Conservation (phyloP, 2,888 invertebrate species). For the Germaria angustata region DNA sequence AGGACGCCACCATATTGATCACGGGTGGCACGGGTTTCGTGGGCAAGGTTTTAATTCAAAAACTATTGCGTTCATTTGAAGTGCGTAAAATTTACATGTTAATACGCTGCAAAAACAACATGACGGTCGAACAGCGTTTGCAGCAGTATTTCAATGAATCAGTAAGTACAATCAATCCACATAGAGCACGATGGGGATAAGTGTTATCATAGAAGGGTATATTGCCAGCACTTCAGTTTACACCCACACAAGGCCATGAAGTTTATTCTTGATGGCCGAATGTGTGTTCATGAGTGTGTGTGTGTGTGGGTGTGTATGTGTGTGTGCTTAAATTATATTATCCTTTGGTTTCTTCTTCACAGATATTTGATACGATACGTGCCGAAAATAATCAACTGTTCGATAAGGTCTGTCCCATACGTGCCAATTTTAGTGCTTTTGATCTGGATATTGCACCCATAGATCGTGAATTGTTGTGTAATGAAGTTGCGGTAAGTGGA, state of each 20-base stretch:
- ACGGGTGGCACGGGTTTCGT: slow-evolving; percentile 80
- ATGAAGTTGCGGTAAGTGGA: slow-evolving; percentile 81
- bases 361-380: slow-evolving; percentile 83
- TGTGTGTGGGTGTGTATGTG: neutral
- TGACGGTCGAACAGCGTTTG: slow-evolving; percentile 77
- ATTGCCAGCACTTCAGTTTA: neutral
- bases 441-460: slow-evolving; percentile 80
- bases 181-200: neutral
- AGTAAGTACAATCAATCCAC: slow-evolving; percentile 70
- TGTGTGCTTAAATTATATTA: neutral
- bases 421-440: slow-evolving; percentile 81
- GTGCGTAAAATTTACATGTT: slow-evolving; percentile 79
- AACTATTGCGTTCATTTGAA: slow-evolving; percentile 77
- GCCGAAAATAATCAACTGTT: slow-evolving; percentile 80
- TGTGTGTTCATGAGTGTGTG: neutral
- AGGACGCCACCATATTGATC: slow-evolving; percentile 78
- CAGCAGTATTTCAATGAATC: slow-evolving; percentile 78
- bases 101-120: slow-evolving; percentile 79
- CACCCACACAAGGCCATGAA: neutral
- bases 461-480: slow-evolving; percentile 79
- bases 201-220: neutral
- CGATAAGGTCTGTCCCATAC: slow-evolving; percentile 82
- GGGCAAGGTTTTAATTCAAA: slow-evolving; percentile 80
- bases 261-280: neutral
- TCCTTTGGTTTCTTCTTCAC: slow-evolving; percentile 30